Conservation (phyloP, 53 echinoderm and acorn worm genomes). For the Luidia sarsii region DNA sequence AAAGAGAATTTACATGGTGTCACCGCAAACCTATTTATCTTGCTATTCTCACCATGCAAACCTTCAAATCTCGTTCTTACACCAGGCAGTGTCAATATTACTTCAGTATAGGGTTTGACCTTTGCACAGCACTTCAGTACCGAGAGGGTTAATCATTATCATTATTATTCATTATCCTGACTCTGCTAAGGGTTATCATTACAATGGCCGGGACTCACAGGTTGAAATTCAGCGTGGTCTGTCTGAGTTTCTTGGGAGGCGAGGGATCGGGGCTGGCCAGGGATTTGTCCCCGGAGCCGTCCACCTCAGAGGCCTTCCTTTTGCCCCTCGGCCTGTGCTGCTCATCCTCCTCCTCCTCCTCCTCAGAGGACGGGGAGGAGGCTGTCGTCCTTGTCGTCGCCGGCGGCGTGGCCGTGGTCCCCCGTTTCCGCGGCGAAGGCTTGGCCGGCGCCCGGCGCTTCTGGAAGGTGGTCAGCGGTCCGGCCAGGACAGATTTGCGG, state of each 20-base stretch:
- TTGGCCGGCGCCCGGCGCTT: slow-evolving; percentile 28
- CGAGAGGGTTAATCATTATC: too few species aligned
- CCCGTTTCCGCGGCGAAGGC: slow-evolving; percentile 30
- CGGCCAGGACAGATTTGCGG: slow-evolving; percentile 42
- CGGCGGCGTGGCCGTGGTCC: not conserved
- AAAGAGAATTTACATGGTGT: too few species aligned
- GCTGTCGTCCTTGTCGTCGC: not conserved
- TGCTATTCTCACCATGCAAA: too few species aligned
- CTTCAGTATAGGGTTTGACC: too few species aligned
- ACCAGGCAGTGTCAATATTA: too few species aligned
- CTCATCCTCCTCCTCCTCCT: not conserved
- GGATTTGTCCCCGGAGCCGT: slow-evolving; percentile 21
- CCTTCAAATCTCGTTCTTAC: too few species aligned
- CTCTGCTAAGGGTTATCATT: too few species aligned
- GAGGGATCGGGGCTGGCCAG: not conserved
- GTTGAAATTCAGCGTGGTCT: slow-evolving; percentile 33
- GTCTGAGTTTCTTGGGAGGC: slow-evolving; percentile 26
- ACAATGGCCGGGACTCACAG: slow-evolving; percentile 38
- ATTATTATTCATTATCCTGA: too few species aligned
- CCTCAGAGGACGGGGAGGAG: not conserved
- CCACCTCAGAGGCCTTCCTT: slow-evolving; percentile 29
- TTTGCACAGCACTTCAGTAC: too few species aligned
- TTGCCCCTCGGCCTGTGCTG: slow-evolving; percentile 1
- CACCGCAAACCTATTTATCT: too few species aligned
- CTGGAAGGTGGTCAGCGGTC: slow-evolving; percentile 41